These are phyloP conservation scores for Rhabditoides inermis DNA, from an alignment of 2,888 invertebrate species.

Conservation along the genomic window DNA sequence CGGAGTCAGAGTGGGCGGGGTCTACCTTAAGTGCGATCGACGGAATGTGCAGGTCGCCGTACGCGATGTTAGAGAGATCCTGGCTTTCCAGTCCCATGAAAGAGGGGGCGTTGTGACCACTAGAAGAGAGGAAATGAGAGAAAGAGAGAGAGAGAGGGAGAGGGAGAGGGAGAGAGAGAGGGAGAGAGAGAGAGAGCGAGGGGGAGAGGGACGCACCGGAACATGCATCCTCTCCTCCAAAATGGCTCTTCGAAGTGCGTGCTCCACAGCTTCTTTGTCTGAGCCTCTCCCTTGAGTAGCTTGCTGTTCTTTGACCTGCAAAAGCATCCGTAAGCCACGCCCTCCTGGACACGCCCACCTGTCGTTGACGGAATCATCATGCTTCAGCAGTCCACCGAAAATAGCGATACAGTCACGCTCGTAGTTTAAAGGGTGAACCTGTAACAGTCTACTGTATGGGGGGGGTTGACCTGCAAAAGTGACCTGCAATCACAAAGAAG, in stretches of 20 bases:
- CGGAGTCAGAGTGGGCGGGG: neutral
- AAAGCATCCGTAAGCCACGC: neutral
- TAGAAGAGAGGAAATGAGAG: no score
- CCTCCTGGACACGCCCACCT: constrained; percentile 20
- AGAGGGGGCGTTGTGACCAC: constrained; percentile 55
- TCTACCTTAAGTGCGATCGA: constrained; percentile 48
- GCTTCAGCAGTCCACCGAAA: constrained; percentile 53
- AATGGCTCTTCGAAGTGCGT: constrained; percentile 54
- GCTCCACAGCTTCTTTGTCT: constrained; percentile 55
- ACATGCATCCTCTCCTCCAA: constrained; percentile 56
- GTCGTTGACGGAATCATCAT: constrained; percentile 55
- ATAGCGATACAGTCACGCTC: constrained; percentile 45
- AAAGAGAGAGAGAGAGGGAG: no score
- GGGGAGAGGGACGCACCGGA: constrained; percentile 32
- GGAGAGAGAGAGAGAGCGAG: no score
- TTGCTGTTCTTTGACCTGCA: constrained; percentile 52
- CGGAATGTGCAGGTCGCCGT: constrained; percentile 47
- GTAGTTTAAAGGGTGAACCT: constrained; percentile 48
- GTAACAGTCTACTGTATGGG: constrained; percentile 6
- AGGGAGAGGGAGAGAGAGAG: no score
- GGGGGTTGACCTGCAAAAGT: neutral
- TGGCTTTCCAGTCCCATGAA: constrained; percentile 52
- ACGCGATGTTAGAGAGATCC: constrained; percentile 26
- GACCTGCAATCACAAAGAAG: neutral
- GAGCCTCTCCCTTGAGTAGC: constrained; percentile 53